Evolutionary conservation across 1,140 invertebrate genomes (phyloP).

Genomic region (Conus betulinus): DNA sequence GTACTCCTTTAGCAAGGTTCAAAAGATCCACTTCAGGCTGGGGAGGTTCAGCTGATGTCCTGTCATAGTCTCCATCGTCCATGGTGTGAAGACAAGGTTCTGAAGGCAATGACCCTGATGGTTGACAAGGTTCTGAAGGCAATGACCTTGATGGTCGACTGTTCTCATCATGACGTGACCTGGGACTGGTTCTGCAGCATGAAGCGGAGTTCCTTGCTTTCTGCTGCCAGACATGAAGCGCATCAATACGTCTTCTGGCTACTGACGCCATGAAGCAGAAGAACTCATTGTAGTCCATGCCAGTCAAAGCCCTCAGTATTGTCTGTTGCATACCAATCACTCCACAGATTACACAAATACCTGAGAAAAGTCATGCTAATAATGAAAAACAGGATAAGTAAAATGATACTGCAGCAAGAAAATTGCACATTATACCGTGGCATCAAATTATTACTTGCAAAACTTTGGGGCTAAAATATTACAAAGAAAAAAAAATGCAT

Average conservation of each 20-base stretch:
- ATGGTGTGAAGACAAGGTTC: not conserved
- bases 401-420: too few relatives aligned
- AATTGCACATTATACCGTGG: too few relatives aligned
- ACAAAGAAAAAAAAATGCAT: too few relatives aligned
- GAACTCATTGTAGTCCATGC: constrained; percentile 88
- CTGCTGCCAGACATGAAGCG: not conserved
- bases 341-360: constrained; percentile 45
- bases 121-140: not conserved
- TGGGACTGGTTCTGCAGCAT: not conserved
- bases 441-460: too few relatives aligned
- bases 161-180: not conserved
- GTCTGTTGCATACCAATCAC: constrained; percentile 55
- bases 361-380: constrained; percentile 48
- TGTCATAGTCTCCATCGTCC: not conserved
- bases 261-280: constrained; percentile 83
- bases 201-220: not conserved
- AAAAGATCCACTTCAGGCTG: not conserved
- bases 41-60: not conserved
- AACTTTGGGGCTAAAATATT: too few relatives aligned
- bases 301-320: constrained; percentile 87
- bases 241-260: constrained; percentile 58
- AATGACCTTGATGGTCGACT: not conserved
- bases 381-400: too few relatives aligned
- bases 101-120: too few relatives aligned
- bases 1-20: not conserved